Base-by-base conservation (phyloP, 2,888 invertebrate genomes). In the Aspidiotus destructor region DNA sequence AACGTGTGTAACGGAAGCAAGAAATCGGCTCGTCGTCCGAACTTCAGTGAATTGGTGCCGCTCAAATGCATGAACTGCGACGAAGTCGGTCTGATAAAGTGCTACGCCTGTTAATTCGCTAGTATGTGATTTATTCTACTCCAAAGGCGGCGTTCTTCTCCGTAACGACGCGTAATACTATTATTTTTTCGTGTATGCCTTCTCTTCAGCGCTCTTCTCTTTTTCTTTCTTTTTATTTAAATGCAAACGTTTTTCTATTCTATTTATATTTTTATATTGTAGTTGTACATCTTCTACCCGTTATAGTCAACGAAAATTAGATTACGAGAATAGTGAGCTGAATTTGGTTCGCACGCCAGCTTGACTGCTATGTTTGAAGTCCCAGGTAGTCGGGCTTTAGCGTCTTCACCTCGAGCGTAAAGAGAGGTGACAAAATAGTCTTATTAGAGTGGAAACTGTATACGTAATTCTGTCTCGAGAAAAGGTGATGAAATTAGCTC, bases 1-100 rank as follows among this genome's bases (percentile, higher is more conserved):
- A 83, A 87, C 63, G 85, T 89, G 72, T 97, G 96, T 82, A 93
- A 92, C 75, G 96, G 96, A 44, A 94, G 94, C 77, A 97, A 97
- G 83, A 95, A 95, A 80, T 94, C 94, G 16, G 86, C 93, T 62
- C 91, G 92, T 77, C 83, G 95, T 74, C 95, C 95, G 80, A 89
- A 93, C 77, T 96, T 95, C 79, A 94, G 94, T 0, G 93, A 94
- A 80, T 92, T 95, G 77, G 89, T 92, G 71, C 93, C 94, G 17
- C 83, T 97, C 74, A 91, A 92, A 76, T 95, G 94, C 79, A 92
- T 92, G 88, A 90, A 89, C 78, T 94, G 94, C 79, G 94, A 97
- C 77, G 94, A 94, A 79, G 93, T 92, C 69, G 97, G 96, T 60
- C 83, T 97, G 62, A 89, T 94, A 54, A 85, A 87, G 74, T 97